Percentiles rank a stretch among this genome's conserved stretches.
Evolutionary conservation across 2,888 invertebrate genomes (phyloP).

Genomic region (Catocala fraxini): DNA sequence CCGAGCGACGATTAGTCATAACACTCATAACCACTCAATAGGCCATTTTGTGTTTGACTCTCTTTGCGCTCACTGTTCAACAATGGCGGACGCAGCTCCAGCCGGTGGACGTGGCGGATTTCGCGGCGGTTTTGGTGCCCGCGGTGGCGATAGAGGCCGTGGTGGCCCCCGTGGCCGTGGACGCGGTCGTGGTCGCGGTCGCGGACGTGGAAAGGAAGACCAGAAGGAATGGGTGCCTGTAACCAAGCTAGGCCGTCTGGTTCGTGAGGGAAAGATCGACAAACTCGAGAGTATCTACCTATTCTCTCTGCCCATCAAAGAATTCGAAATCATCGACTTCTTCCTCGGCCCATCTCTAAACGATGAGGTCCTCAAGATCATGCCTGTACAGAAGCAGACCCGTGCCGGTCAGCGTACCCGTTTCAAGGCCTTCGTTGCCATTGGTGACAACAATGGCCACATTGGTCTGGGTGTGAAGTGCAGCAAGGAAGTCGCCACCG

Average conservation of each 20-base stretch:
- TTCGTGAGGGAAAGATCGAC: slow-evolving; percentile 98
- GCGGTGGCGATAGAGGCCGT: slow-evolving; percentile 90
- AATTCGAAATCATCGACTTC: slow-evolving; percentile 99
- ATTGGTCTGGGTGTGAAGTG: slow-evolving; percentile 99
- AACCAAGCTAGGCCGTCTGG: slow-evolving; percentile 98
- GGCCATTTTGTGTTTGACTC: slow-evolving; percentile 84
- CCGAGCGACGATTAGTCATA: no score
- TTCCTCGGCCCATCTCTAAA: slow-evolving; percentile 97
- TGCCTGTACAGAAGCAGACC: slow-evolving; percentile 99
- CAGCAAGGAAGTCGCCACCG: slow-evolving; percentile 99
- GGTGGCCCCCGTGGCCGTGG: slow-evolving; percentile 93
- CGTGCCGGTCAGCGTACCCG: slow-evolving; percentile 99
- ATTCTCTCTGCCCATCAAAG: slow-evolving; percentile 99
- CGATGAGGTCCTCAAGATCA: slow-evolving; percentile 99
- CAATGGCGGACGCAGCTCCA: slow-evolving; percentile 99
- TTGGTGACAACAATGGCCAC: slow-evolving; percentile 99
- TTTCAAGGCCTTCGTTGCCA: slow-evolving; percentile 98
- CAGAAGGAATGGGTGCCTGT: slow-evolving; percentile 99
- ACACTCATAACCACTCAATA: no score
- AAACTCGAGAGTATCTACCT: slow-evolving; percentile 99
- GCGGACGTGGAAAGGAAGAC: slow-evolving; percentile 97
- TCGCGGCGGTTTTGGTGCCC: slow-evolving; percentile 94
- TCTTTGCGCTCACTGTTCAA: slow-evolving; percentile 77
- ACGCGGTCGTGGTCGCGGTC: slow-evolving; percentile 93
- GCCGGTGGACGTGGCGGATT: slow-evolving; percentile 97